Percentiles rank a stretch among this genome's conserved stretches.
phyloP scores from a whole-genome alignment of 1,140 invertebrate genomes.

The Macrocentrus cingulum region DNA sequence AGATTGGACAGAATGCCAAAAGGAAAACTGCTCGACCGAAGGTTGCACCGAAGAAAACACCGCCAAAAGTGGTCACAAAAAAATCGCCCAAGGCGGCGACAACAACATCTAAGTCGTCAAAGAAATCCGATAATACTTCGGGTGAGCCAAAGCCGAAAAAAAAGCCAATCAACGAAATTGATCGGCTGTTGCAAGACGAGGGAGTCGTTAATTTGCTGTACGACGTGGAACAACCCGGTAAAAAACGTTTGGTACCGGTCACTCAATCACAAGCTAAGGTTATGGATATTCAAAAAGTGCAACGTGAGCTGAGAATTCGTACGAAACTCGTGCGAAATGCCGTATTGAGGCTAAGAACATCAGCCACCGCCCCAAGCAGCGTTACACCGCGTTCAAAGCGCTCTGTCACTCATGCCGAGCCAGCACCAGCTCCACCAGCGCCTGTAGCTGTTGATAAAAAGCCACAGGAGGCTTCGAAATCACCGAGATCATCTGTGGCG shows the following conservation, averaged over 20 bases:
- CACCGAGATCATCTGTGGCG: constrained; percentile 40
- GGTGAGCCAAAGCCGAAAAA: constrained; percentile 48
- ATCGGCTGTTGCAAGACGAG: constrained; percentile 78
- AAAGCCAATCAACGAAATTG: constrained; percentile 70
- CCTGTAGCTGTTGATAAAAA: constrained; percentile 35
- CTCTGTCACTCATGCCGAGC: constrained; percentile 46
- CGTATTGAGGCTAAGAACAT: constrained; percentile 56
- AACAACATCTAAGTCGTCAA: background rate
- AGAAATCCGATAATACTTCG: constrained; percentile 14
- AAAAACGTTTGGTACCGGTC: constrained; percentile 54
- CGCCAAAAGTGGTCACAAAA: constrained; percentile 9
- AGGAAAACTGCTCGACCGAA: constrained; percentile 32
- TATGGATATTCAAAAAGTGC: constrained; percentile 59
- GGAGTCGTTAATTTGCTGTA: constrained; percentile 84
- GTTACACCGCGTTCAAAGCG: constrained; percentile 57
- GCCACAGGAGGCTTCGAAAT: constrained; percentile 53
- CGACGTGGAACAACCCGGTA: constrained; percentile 67
- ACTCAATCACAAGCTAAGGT: constrained; percentile 59
- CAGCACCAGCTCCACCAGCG: constrained; percentile 41
- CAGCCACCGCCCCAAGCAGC: constrained; percentile 32
- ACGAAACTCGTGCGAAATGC: constrained; percentile 62
- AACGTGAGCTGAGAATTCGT: constrained; percentile 50
- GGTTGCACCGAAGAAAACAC: constrained; percentile 26
- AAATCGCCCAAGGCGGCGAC: constrained; percentile 33
- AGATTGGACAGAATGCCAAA: constrained; percentile 28